Percentiles rank a stretch among this genome's conserved stretches.
Conservation (phyloP, 2,888 invertebrate genomes). For the Drosophila siamana region DNA sequence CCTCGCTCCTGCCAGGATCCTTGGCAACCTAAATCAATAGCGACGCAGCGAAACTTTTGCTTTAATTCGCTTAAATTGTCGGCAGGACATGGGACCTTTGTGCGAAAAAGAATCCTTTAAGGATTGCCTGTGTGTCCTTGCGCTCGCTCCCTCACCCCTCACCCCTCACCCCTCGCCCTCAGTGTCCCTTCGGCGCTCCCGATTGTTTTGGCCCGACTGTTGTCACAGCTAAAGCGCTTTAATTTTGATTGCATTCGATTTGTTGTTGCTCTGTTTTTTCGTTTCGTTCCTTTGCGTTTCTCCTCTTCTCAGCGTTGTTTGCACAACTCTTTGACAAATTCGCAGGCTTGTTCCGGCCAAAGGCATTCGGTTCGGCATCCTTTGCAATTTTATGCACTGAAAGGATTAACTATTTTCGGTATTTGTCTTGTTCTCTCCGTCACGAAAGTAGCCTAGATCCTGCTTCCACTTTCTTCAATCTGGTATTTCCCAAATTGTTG, state of each 20-base stretch:
- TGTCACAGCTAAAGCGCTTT: conserved; percentile 80
- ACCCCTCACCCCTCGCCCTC: conserved; percentile 19
- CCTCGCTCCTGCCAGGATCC: conserved; percentile 5
- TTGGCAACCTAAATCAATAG: conserved; percentile 72
- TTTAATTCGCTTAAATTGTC: conserved; percentile 82
- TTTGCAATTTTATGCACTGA: conserved; percentile 63
- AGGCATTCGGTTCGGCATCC: conserved; percentile 22
- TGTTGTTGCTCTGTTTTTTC: conserved; percentile 44
- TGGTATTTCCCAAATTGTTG: conserved; percentile 34
- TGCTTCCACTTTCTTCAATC: conserved; percentile 15
- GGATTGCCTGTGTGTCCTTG: conserved; percentile 47
- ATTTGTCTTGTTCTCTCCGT: conserved; percentile 44
- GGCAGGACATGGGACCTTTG: conserved; percentile 68
- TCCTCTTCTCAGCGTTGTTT: conserved; percentile 46
- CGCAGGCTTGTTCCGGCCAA: conserved; percentile 64
- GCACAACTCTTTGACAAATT: conserved; percentile 79
- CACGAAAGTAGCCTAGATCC: conserved; percentile 68
- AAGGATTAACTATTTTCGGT: conserved; percentile 77
- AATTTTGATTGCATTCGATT: conserved; percentile 81
- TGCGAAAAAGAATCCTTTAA: conserved; percentile 54
- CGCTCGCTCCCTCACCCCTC: conserved; percentile 19
- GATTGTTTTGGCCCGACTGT: conserved; percentile 70
- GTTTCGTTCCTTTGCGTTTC: too few relatives aligned
- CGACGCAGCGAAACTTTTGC: conserved; percentile 49
- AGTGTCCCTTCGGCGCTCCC: conserved; percentile 27